Evolutionary conservation across 2,888 invertebrate genomes (phyloP).

Genomic region (Teleogryllus oceanicus): DNA sequence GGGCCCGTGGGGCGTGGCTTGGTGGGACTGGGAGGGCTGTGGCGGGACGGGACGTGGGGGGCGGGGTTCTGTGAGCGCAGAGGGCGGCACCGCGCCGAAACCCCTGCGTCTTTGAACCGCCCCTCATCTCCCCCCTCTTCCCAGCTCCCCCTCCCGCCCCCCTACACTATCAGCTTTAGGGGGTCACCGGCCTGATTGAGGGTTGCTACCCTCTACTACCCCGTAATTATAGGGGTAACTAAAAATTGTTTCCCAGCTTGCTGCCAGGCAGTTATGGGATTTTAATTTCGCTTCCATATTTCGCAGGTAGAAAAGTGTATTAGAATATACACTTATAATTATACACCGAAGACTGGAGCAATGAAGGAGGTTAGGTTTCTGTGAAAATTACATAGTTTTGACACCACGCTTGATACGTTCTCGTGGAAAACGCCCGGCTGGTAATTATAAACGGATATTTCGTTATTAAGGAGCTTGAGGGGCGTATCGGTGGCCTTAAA

Average conservation of each 20-base stretch:
- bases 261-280: constrained; percentile 10
- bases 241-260: not conserved
- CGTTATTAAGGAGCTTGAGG: constrained; percentile 6
- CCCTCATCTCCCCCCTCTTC: not conserved
- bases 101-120: too few species aligned
- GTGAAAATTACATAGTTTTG: constrained; percentile 11
- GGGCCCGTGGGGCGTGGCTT: too few species aligned
- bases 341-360: constrained; percentile 9
- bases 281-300: constrained; percentile 5
- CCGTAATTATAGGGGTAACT: constrained; percentile 18
- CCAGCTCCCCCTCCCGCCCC: not conserved
- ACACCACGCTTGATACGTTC: constrained; percentile 1
- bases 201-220: constrained; percentile 1
- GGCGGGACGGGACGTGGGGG: not conserved
- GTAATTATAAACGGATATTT: constrained; percentile 18
- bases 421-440: constrained; percentile 1
- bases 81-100: not conserved
- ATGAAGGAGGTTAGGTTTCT: constrained; percentile 9
- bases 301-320: constrained; percentile 18
- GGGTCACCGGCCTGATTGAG: constrained; percentile 1
- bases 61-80: not conserved
- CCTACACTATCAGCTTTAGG: not conserved
- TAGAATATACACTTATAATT: constrained; percentile 18
- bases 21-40: too few species aligned
- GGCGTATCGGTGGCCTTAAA: not conserved